Base-by-base conservation (phyloP, 2,888 invertebrate genomes). In the Venustoraphidia nigricollis region DNA sequence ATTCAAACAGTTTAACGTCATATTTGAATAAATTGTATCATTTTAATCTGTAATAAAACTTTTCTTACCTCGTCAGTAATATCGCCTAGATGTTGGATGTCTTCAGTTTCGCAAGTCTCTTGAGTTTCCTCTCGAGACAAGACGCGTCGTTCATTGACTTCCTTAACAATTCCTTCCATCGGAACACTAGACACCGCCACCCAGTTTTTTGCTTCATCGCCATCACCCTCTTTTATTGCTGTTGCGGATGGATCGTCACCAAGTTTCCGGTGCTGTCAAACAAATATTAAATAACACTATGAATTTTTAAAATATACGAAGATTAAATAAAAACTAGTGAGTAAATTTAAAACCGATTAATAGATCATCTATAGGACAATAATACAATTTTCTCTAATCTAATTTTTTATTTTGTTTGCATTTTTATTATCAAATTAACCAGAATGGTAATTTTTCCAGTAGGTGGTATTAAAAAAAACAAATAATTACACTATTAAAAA, bases 111-210 rank as follows among this genome's bases (percentile, higher is more conserved):
- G 53, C 81, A 72, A 37, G 81, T 77, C 57, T 88, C 82, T 59
- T 90, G 85, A 41, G 80, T 83, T 62, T 90, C 83, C 66, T 90
- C 87, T 51, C 87, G 75, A 42, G 88, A 88, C 55, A 85, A 76
- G 50, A 90, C 80, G 35, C 80, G 77, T 54, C 78, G 79, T 64
- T 90, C 88, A 58, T 81, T 81, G 55, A 83, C 83, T 69, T 90
- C 88, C 48, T 84, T 76, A 45, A 91, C 85, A 55, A 89, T 73
- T 47, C 81, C 83, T 0, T 81, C 78, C 56, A 75, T 83, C 55
- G 74, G 76, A 50, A 75, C 80, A 56, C 77, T 71, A 55, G 70
- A 65, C 50, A 76, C 81, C 56, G 78, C 72, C 55, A 71, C 66
- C 73, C 72, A 73, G 40, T 72, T 70, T 53, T 65, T 57, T 41